Base-by-base conservation (phyloP, 2,888 invertebrate genomes). In the Tridacna gigas region DNA sequence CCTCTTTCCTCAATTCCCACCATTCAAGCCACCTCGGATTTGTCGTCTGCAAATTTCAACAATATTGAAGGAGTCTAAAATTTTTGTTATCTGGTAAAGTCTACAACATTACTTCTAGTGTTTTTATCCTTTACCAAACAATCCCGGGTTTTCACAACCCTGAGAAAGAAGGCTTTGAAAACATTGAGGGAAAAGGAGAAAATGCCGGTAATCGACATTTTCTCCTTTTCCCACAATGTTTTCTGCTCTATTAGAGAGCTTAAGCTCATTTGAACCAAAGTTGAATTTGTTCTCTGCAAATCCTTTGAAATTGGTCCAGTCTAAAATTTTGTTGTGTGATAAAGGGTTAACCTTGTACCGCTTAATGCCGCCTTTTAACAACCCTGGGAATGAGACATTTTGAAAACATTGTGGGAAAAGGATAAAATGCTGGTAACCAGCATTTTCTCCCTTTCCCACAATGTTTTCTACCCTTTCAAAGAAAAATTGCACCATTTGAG, bases 381-480 rank as follows among this genome's bases (percentile, higher is more conserved):
- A n/a, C n/a, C n/a, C n/a, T n/a, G n/a, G n/a, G n/a, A n/a, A n/a
- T n/a, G n/a, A n/a, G n/a, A n/a, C n/a, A n/a, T n/a, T n/a, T n/a
- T n/a, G 37, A 37, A 37, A 37, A 37, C 37, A 37, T 37, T 37
- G 37, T 37, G 2, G 37, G 37, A 37, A 37, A 37, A 37, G 37
- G 37, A 37, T 37, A 37, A 37, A 37, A 37, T 37, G 37, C 37
- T 37, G 37, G 37, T 37, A 4, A 37, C 37, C 37, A 37, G 37
- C 37, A 37, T n/a, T n/a, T n/a, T 20, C 60, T 60, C 60, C 60
- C 9, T 60, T 60, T 60, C 60, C 60, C 60, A 60, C 60, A 60
- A 60, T 60, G 60, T 60, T 60, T 60, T 60, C 60, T 60, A 60
- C 2, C n/a, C n/a, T n/a, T n/a, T n/a, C n/a, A n/a, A n/a, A n/a